phyloP scores from a whole-genome alignment of 2,888 invertebrate species.

The Cephalotes varians region DNA sequence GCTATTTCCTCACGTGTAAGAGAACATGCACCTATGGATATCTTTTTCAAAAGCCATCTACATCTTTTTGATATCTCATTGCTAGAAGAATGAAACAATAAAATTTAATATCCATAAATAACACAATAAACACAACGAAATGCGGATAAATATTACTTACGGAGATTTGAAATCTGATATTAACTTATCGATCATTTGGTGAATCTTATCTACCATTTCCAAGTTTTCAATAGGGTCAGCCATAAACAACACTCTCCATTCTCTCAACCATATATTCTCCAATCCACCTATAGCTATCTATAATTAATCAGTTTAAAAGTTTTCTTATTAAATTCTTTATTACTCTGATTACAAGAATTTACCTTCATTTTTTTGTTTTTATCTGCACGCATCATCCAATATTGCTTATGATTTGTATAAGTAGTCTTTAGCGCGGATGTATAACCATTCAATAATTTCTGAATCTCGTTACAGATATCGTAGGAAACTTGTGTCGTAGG shows the following conservation, averaged over 20 bases:
- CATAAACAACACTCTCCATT: slow-evolving; percentile 89
- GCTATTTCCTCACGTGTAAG: slow-evolving; percentile 85
- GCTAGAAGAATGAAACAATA: slow-evolving; percentile 59
- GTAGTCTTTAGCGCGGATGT: slow-evolving; percentile 77
- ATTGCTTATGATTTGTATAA: slow-evolving; percentile 77
- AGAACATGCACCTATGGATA: slow-evolving; percentile 84
- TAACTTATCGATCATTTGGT: slow-evolving; percentile 86
- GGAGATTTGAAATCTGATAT: slow-evolving; percentile 82
- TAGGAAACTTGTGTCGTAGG: slow-evolving; percentile 75
- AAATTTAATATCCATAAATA: slow-evolving; percentile 81
- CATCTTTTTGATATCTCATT: slow-evolving; percentile 77
- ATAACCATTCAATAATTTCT: slow-evolving; percentile 76
- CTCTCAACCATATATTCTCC: slow-evolving; percentile 89
- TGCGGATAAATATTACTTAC: slow-evolving; percentile 60
- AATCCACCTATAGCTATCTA: slow-evolving; percentile 88
- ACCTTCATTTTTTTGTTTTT: slow-evolving; percentile 83
- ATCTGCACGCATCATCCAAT: slow-evolving; percentile 82
- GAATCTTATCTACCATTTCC: slow-evolving; percentile 85
- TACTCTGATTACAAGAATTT: slow-evolving; percentile 34
- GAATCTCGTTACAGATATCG: slow-evolving; percentile 81
- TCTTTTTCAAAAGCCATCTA: slow-evolving; percentile 84
- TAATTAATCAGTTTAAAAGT: slow-evolving; percentile 35
- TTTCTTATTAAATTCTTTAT: not conserved
- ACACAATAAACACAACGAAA: slow-evolving; percentile 20
- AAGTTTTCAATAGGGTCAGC: slow-evolving; percentile 87